These are phyloP conservation scores for Umimayanthus kanabou DNA, from an alignment of 92 coral and sea anemone species.

Conservation along the genomic window DNA sequence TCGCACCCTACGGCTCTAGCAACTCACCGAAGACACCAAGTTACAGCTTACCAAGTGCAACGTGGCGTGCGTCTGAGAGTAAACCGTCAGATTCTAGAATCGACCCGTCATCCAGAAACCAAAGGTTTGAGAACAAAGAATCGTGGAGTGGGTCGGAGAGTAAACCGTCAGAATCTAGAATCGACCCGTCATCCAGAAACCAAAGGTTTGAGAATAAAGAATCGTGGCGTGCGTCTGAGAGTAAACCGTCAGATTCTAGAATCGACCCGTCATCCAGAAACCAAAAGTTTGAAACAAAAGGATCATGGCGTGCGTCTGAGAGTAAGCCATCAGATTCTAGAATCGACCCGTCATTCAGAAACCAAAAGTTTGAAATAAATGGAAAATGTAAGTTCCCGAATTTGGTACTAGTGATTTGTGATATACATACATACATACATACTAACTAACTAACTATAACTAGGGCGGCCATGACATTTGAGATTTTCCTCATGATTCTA, in stretches of 20 bases:
- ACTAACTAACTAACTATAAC: no score
- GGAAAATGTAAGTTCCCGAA: slow-evolving; percentile 24
- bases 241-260: background rate
- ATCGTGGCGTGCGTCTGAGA: background rate
- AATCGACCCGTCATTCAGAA: slow-evolving; percentile 1
- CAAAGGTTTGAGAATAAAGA: background rate
- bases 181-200: slow-evolving; percentile 12
- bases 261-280: slow-evolving; percentile 9
- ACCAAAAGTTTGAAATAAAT: slow-evolving; percentile 29
- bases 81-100: background rate
- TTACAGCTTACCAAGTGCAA: background rate
- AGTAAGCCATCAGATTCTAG: background rate
- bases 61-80: background rate
- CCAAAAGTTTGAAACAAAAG: background rate
- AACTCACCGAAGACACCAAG: background rate
- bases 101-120: slow-evolving; percentile 12
- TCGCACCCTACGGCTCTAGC: background rate
- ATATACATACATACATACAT: background rate
- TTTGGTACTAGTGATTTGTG: background rate
- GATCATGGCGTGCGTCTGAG: background rate
- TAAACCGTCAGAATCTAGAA: background rate
- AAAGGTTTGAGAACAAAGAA: background rate
- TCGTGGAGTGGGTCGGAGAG: background rate
- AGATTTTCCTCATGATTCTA: no score
- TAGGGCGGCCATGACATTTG: no score